Base-by-base conservation (phyloP, 2,888 invertebrate genomes). In the Trilocha varians region DNA sequence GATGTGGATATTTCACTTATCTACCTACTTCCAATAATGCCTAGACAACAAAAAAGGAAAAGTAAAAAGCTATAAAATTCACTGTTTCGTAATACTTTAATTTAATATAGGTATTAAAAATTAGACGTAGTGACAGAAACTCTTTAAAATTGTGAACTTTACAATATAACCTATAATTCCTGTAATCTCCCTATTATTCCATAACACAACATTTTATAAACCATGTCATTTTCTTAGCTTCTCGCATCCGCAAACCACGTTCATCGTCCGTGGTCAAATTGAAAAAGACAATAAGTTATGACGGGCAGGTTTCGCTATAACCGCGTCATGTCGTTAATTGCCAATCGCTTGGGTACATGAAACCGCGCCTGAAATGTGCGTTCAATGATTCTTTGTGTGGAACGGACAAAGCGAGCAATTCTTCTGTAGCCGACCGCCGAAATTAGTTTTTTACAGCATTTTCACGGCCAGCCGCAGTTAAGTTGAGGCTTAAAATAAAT, bases 241-340 rank as follows among this genome's bases (percentile, higher is more conserved):
- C n/a, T n/a, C 25, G 2, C 11, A 25, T 25, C 11, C 25, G 6
- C 25, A 25, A 25, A 25, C 6, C 25, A 25, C 6, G 2, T 9
- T 9, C 25, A 11, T 2, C 25, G 1, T 25, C 11, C 25, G 25
- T 49, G 54, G 55, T 59, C 62, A 59, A 51, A 59, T 54, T 50
- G 51, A 49, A 50, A 48, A 52, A 58, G 59, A 73, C 74, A 74
- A 70, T 72, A 54, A 54, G 54, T 39, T 50, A 49, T 70, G 73
- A 72, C 69, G 66, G 51, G 53, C 57, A 55, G 57, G 53, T 63
- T 68, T 63, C 47, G 50, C 55, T 59, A 67, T 52, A 41, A 49
- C 55, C 58, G 34, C 60, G 70, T 77, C 76, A 75, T 62, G 62
- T 59, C 60, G 60, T 60, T 77, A 75, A 76, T 77, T 67, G 67